phyloP scores from a whole-genome alignment of 2,888 invertebrate genomes.

The Idaea dimidiata region DNA sequence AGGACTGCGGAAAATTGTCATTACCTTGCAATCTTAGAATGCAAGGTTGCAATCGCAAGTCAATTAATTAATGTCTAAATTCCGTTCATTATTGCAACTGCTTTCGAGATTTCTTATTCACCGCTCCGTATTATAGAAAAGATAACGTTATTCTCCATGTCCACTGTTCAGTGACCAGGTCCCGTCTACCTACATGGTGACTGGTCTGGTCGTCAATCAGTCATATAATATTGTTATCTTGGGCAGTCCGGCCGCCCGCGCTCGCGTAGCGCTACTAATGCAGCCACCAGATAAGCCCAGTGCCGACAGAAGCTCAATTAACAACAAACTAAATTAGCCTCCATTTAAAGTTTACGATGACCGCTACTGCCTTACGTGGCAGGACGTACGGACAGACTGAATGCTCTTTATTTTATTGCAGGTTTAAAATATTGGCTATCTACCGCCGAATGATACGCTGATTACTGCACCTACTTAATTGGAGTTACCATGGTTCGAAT shows the following conservation, averaged over 20 bases:
- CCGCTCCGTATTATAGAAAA: too few species aligned
- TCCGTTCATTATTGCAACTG: background rate
- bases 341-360: constrained; percentile 79
- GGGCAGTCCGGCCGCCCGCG: constrained; percentile 38
- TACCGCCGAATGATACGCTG: background rate
- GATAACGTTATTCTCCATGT: constrained; percentile 10
- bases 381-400: constrained; percentile 49
- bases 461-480: background rate
- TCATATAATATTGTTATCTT: constrained; percentile 62
- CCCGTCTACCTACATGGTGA: background rate
- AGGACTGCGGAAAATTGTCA: background rate
- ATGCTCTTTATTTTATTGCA: constrained; percentile 2
- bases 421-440: constrained; percentile 1
- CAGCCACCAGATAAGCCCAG: constrained; percentile 59
- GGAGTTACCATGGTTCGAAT: constrained; percentile 15
- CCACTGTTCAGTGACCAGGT: constrained; percentile 13
- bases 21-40: background rate
- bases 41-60: background rate
- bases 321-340: constrained; percentile 77
- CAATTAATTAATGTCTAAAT: background rate
- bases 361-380: constrained; percentile 77
- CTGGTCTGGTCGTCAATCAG: constrained; percentile 38
- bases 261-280: constrained; percentile 57
- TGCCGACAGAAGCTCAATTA: constrained; percentile 74
- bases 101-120: background rate